Evolutionary conservation across 2,797 vertebrate genomes (phyloP), one percentile per base, ranked within the genome.

Genomic region (Rhadinocentrus ornatus): DNA sequence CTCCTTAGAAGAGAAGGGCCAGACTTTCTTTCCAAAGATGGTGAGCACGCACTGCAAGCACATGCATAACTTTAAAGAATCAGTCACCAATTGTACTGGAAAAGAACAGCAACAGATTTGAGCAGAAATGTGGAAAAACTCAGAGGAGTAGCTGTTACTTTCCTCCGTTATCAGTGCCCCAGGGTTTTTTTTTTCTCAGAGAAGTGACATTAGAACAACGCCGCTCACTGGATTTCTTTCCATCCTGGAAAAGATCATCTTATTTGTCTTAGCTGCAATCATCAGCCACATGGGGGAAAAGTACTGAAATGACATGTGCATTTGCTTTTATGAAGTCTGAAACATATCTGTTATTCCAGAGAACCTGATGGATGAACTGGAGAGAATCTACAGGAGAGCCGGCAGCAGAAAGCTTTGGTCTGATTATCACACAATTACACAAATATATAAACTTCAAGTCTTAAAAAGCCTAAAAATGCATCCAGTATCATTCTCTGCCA

Each of bases 391-490:
- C 86, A 95, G 96, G 89, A 94, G 93, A 93, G 97, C 98, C 31
- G 98, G 98, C 76, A 98, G 95, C 94, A 96, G 94, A 83, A 99
- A 99, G 75, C 96, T 98, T 93, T 99, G 98, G 98, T 99, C 95
- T 93, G 97, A 95, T 76, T 46, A 12, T 27, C 62, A 44, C 60
- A 24, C 60, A 16, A 31, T n/a, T 24, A 68, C 59, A 67, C 0
- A 29, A 31, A 16, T 0, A 20, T 20, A 53, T 29, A 24, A 34
- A 20, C n/a, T 64, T 11, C 52, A n/a, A 27, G 5, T n/a, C 13
- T 50, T 24, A 13, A 22, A 55, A 62, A 39, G 46, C 8, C 15
- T 9, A 18, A 27, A 34, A 18, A 20, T 53, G 24, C 39, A 24
- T 41, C 26, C 6, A 52, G 46, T 27, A 26, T 46, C 8, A 27